Evolutionary conservation across 2,113 vertebrate species (phyloP).

Genomic region (Phyllostomus hastatus): DNA sequence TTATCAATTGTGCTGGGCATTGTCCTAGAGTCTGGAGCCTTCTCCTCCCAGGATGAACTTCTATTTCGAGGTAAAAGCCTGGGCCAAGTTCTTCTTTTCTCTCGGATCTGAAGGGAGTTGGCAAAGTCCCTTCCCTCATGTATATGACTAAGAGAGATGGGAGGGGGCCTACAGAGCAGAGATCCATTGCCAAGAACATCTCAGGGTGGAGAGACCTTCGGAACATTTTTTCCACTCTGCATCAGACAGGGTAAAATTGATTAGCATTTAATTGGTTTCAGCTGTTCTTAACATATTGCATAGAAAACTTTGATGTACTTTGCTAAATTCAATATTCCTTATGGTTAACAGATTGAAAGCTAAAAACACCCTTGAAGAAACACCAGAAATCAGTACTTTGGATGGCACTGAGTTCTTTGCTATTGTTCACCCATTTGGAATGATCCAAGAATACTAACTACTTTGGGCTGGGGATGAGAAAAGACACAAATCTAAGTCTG

Average conservation of each 20-base stretch:
- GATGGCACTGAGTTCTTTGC: conserved; percentile 23
- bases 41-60: not conserved
- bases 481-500: not conserved
- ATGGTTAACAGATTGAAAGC: conserved; percentile 64
- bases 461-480: not conserved
- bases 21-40: not conserved
- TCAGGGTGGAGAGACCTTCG: conserved; percentile 66
- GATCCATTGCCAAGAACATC: conserved; percentile 63
- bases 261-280: conserved; percentile 77
- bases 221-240: conserved; percentile 73
- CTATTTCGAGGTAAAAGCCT: conserved; percentile 23
- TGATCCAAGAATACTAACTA: conserved; percentile 32
- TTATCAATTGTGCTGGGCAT: not conserved
- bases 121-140: not conserved
- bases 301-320: conserved; percentile 54
- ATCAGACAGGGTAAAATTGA: conserved; percentile 71
- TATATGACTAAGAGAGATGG: conserved; percentile 46
- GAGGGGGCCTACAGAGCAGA: conserved; percentile 32
- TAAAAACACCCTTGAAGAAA: conserved; percentile 27
- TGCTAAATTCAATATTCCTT: conserved; percentile 63
- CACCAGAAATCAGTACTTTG: conserved; percentile 19
- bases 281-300: conserved; percentile 59
- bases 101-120: conserved; percentile 21
- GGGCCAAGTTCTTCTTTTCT: not conserved
- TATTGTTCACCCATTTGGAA: conserved; percentile 40